These are phyloP conservation scores for Anolis apletophallus DNA, from an alignment of 2,797 vertebrate genomes.

Conservation along the genomic window DNA sequence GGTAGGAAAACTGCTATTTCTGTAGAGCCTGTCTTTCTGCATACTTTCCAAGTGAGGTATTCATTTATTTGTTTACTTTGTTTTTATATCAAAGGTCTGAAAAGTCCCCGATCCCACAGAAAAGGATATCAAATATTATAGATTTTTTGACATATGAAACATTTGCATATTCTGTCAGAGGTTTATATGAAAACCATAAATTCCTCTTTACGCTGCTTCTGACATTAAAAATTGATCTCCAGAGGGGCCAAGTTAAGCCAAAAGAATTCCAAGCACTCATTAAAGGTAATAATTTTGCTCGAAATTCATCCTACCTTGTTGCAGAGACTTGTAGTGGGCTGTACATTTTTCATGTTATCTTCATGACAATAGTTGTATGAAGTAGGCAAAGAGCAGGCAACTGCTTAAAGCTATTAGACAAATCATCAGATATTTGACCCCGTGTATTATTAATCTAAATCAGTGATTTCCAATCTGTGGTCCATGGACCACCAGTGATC, in stretches of 20 bases:
- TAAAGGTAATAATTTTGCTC: conserved; percentile 76
- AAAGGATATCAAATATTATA: conserved; percentile 85
- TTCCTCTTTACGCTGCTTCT: conserved; percentile 87
- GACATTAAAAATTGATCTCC: conserved; percentile 87
- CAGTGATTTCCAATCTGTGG: no score
- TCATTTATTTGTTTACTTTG: conserved; percentile 45
- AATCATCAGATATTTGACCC: background rate
- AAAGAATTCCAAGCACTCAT: conserved; percentile 84
- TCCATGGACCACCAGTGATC: no score
- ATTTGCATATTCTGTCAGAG: conserved; percentile 83
- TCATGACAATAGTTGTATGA: background rate
- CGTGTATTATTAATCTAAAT: no score
- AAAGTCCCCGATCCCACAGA: conserved; percentile 81
- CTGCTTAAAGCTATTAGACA: background rate
- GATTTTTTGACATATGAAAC: conserved; percentile 83
- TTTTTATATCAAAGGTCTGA: conserved; percentile 77
- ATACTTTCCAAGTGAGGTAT: conserved; percentile 11
- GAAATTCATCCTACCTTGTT: background rate
- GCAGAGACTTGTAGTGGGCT: background rate
- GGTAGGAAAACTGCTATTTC: conserved; percentile 52
- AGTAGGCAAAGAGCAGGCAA: background rate
- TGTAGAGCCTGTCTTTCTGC: background rate
- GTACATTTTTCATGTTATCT: conserved; percentile 11
- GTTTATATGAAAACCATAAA: conserved; percentile 86
- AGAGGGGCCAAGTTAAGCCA: conserved; percentile 79